Percentiles rank a stretch among this genome's conserved stretches.
Conservation (phyloP, 2,888 invertebrate genomes). For the Archips xylosteana region DNA sequence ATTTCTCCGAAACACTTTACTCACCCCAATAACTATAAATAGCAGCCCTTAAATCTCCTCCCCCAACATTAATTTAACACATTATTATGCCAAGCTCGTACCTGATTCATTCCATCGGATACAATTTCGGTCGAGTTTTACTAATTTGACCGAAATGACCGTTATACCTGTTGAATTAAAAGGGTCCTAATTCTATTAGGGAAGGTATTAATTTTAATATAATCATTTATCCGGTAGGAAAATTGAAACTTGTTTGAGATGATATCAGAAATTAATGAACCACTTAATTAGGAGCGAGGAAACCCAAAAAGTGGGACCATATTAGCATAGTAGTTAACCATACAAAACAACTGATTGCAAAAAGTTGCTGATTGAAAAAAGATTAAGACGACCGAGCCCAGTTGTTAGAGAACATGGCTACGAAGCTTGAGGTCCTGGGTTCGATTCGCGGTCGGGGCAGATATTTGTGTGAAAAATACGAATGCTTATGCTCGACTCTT, state of each 20-base stretch:
- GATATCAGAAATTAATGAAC: background rate
- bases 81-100: constrained; percentile 18
- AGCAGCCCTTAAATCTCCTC: background rate
- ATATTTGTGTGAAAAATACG: too few relatives aligned
- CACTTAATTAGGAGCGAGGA: too few relatives aligned
- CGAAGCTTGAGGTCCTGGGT: too few relatives aligned
- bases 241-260: background rate
- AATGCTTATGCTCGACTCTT: too few relatives aligned
- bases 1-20: background rate
- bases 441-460: too few relatives aligned
- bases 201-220: constrained; percentile 8
- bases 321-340: too few relatives aligned
- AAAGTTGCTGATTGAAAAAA: too few relatives aligned
- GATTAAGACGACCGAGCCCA: too few relatives aligned
- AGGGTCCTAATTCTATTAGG: constrained; percentile 22
- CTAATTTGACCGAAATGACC: constrained; percentile 10
- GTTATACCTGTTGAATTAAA: constrained; percentile 33
- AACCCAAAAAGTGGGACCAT: too few relatives aligned
- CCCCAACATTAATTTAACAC: constrained; percentile 25
- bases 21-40: constrained; percentile 6
- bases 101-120: constrained; percentile 26
- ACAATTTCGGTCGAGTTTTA: constrained; percentile 30
- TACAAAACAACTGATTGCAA: too few relatives aligned
- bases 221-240: background rate
- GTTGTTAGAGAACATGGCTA: too few relatives aligned